Evolutionary conservation across 1,140 invertebrate genomes (phyloP).

Genomic region (Pinna nobilis): DNA sequence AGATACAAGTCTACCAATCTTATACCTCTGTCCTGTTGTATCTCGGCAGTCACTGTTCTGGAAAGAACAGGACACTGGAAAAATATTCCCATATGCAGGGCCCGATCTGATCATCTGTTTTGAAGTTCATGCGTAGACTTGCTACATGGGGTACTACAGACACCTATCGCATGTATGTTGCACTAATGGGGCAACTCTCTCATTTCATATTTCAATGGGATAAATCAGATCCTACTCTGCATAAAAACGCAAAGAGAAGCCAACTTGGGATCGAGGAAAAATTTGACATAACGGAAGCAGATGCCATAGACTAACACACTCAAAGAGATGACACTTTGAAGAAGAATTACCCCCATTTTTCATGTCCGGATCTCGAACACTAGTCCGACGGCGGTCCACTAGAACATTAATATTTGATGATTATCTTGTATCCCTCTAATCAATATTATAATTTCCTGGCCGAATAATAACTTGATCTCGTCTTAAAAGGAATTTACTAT

Average conservation of each 20-base stretch:
- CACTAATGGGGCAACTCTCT: constrained; percentile 26
- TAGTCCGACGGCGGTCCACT: too few relatives aligned
- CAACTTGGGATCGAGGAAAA: not conserved
- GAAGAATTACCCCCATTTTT: too few relatives aligned
- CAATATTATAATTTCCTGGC: too few relatives aligned
- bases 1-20: constrained; percentile 6
- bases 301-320: not conserved
- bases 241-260: not conserved
- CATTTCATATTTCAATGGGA: constrained; percentile 7
- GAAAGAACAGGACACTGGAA: not conserved
- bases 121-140: constrained; percentile 52
- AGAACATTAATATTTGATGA: too few relatives aligned
- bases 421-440: too few relatives aligned
- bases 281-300: not conserved
- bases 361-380: too few relatives aligned
- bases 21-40: constrained; percentile 14
- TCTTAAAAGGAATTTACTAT: too few relatives aligned
- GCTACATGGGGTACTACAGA: constrained; percentile 39
- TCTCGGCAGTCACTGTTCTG: constrained; percentile 35
- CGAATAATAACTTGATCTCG: too few relatives aligned
- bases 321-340: constrained; percentile 40
- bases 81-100: not conserved
- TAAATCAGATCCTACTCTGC: not conserved
- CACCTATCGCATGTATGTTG: constrained; percentile 39
- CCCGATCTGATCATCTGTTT: constrained; percentile 29